These are phyloP conservation scores for Camponotus vicinus DNA, from an alignment of 1,140 invertebrate species.

Conservation along the genomic window DNA sequence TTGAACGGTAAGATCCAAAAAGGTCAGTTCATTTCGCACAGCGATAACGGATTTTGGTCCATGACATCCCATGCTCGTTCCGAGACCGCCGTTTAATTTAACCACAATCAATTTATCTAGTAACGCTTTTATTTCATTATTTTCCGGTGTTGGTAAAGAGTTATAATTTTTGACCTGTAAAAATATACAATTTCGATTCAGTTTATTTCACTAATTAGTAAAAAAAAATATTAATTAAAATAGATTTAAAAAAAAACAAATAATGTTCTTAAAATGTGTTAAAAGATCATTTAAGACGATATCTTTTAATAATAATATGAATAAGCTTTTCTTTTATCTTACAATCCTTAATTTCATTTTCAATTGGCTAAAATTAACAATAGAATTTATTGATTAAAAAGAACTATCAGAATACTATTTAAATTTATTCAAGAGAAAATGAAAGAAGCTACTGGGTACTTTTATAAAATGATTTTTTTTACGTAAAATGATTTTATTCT, in stretches of 20 bases:
- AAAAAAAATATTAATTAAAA: neutral
- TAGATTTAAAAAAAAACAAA: neutral
- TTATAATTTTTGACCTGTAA: slow-evolving; percentile 91
- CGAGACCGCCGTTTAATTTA: slow-evolving; percentile 99
- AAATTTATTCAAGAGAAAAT: neutral
- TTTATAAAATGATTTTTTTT: slow-evolving; percentile 1
- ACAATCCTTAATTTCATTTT: no score
- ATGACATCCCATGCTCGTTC: slow-evolving; percentile 99
- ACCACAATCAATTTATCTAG: slow-evolving; percentile 98
- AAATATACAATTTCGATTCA: slow-evolving; percentile 43
- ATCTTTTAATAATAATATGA: no score
- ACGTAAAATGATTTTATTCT: slow-evolving; percentile 67
- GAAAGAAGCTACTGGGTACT: neutral
- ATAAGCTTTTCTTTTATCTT: no score
- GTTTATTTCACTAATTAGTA: neutral
- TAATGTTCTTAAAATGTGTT: neutral
- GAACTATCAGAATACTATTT: neutral
- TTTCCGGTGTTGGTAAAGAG: slow-evolving; percentile 89
- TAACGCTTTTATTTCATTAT: slow-evolving; percentile 91
- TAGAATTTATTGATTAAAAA: neutral
- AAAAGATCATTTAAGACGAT: no score
- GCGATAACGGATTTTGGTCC: slow-evolving; percentile 99
- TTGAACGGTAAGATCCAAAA: slow-evolving; percentile 99
- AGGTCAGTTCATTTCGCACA: slow-evolving; percentile 98
- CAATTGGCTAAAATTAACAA: no score